phyloP scores from a whole-genome alignment of 2,888 invertebrate species.

The Cactoblastis cactorum region DNA sequence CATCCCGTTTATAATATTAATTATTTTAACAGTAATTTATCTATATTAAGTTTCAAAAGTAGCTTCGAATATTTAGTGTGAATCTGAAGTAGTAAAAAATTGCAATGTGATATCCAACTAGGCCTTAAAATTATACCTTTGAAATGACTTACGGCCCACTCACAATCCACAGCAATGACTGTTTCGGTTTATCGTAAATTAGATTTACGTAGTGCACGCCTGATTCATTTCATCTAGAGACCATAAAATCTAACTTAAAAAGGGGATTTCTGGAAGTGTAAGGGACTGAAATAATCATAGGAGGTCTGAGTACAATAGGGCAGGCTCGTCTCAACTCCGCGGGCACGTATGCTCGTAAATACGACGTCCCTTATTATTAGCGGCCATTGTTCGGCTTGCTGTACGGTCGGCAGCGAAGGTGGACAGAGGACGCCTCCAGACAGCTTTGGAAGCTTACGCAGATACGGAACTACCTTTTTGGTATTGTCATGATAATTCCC shows the following conservation, averaged over 20 bases:
- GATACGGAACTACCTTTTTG: conserved; percentile 18
- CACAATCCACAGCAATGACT: conserved; percentile 37
- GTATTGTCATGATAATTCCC: conserved; percentile 13
- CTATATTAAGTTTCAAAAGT: too few relatives aligned
- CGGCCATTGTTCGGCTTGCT: conserved; percentile 70
- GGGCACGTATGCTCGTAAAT: conserved; percentile 78
- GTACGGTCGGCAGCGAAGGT: conserved; percentile 55
- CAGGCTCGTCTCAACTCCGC: conserved; percentile 65
- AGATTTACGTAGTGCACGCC: conserved; percentile 46
- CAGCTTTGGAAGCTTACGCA: conserved; percentile 24
- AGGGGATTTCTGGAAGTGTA: conserved; percentile 65
- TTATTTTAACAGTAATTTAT: too few relatives aligned
- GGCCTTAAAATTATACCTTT: conserved; percentile 14
- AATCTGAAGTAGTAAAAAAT: background rate
- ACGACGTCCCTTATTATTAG: conserved; percentile 76
- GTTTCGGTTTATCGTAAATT: conserved; percentile 52
- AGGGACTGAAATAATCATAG: conserved; percentile 73
- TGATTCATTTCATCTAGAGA: conserved; percentile 54
- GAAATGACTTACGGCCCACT: conserved; percentile 35
- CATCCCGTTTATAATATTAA: too few relatives aligned
- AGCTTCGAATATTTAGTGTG: background rate
- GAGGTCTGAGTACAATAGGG: conserved; percentile 76
- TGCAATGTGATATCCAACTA: conserved; percentile 3
- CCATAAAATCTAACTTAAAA: conserved; percentile 64
- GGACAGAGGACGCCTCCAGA: conserved; percentile 27